Conservation (phyloP, 2,113 vertebrate species). For the Blennius ocellaris region DNA sequence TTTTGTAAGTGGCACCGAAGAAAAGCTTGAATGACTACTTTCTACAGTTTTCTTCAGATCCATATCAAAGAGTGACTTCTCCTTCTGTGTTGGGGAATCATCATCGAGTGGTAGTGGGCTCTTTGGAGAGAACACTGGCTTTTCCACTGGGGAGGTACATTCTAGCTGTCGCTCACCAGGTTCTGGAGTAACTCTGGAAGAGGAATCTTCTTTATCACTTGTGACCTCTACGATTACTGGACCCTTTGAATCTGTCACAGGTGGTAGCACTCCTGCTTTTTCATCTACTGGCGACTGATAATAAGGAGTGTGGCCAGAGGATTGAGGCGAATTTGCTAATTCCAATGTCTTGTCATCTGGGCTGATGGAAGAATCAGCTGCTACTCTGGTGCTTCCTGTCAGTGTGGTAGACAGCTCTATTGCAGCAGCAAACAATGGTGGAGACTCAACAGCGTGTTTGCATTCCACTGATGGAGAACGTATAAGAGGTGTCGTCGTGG, state of each 20-base stretch:
- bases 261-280: slow-evolving; percentile 83
- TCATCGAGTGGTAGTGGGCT: slow-evolving; percentile 84
- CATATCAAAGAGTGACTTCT: slow-evolving; percentile 71
- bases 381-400: slow-evolving; percentile 72
- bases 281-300: slow-evolving; percentile 97
- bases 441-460: slow-evolving; percentile 88
- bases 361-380: slow-evolving; percentile 85
- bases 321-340: slow-evolving; percentile 91
- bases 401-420: slow-evolving; percentile 82
- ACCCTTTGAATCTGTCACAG: slow-evolving; percentile 75
- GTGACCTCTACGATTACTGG: slow-evolving; percentile 89
- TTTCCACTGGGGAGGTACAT: slow-evolving; percentile 86
- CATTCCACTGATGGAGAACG: slow-evolving; percentile 91
- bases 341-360: slow-evolving; percentile 94
- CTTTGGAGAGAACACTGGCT: slow-evolving; percentile 83
- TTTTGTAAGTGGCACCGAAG: slow-evolving; percentile 67
- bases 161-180: slow-evolving; percentile 88
- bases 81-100: slow-evolving; percentile 79
- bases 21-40: slow-evolving; percentile 63
- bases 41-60: slow-evolving; percentile 78
- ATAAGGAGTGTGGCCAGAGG: slow-evolving; percentile 96
- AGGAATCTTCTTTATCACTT: slow-evolving; percentile 89
- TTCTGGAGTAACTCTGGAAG: slow-evolving; percentile 87
- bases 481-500: slow-evolving; percentile 84
- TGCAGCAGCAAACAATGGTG: slow-evolving; percentile 85